Base-by-base conservation (phyloP, 2,797 vertebrate species). In the Darevskia nairensis region DNA sequence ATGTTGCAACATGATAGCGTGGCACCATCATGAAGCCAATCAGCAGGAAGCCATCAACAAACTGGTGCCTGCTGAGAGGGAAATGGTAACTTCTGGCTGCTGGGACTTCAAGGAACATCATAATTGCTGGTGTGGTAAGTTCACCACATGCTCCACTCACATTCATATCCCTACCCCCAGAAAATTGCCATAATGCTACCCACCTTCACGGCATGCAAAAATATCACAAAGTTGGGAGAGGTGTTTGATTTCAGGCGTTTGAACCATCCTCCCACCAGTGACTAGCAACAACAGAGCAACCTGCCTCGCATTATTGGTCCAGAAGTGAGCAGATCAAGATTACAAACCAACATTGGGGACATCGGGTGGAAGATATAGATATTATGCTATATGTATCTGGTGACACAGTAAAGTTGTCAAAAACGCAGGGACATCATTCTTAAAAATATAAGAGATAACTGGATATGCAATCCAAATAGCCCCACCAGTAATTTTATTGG, bases 361-460 rank as follows among this genome's bases (percentile, higher is more conserved):
- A n/a, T 32, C n/a, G 46, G 27, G 29, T n/a, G 25, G 44, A 50
- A 79, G 21, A 59, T 74, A 6, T 3, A 13, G 8, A 3, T 59
- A 59, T 74, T 25, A 6, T 21, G 32, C 23, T 19, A 11, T 50
- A 13, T 1, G 66, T 23, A 85, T 68, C 29, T 66, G 8, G 25
- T 77, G 41, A 19, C 55, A 41, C 10, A 46, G 17, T 76, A 68
- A 44, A 46, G 10, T 44, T 68, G 61, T 8, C n/a, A 66, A 66
- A 78, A n/a, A 13, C n/a, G 29, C 27, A 11, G 19, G 9, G 59
- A 85, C 59, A 78, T n/a, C 61, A 32, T 2, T 23, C 29, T 68
- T 85, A 21, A 86, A 9, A 79, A 79, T 68, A 86, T 50, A 23
- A 19, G 64, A 39, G 64, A 86, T 55, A 86, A 86, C 23, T 79